Evolutionary conservation across 2,797 vertebrate species (phyloP), one percentile per base, ranked within the genome.

Genomic region (Gymnopithys bicolor): DNA sequence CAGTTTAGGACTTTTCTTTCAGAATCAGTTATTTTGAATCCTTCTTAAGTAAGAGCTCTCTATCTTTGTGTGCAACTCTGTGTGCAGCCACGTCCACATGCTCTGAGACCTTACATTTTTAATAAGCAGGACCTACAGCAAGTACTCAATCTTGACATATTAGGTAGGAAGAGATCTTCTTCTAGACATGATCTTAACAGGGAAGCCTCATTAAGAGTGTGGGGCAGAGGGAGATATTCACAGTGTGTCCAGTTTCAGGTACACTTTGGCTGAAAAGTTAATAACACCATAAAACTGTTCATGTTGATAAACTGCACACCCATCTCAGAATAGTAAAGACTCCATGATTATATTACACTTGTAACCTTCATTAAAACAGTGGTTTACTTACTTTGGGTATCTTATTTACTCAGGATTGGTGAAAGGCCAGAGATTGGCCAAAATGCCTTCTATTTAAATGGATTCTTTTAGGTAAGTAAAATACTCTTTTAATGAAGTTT

Each of bases 321-420:
- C 19, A 23, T 60, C 66, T 84, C 85, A 89, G 83, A 89, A 90
- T 52, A 96, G 81, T 78, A 86, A 86, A 89, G 79, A 82, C n/a
- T 89, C 84, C 56, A 28, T 89, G 23, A 96, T 91, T 84, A 93
- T 93, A 94, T 95, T 96, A 95, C 96, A 85, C 64, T 92, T 96
- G 91, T 89, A 96, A 96, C 75, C 97, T 97, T 97, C 97, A 97
- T 97, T 97, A 97, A 97, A 97, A 97, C 94, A 97, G 97, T 97
- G 93, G 91, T 97, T 97, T 97, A 96, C 96, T 97, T 97, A 97
- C 95, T 97, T 93, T 96, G 96, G 94, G 96, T 97, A 92, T 97
- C 96, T 97, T 97, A 97, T 97, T 97, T 97, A 97, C 97, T 97
- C 96, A 97, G 97, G 97, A 97, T 94, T 97, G 97, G 67, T 97